Evolutionary conservation across 2,113 vertebrate genomes (phyloP).

Genomic region (Arvicanthis niloticus): DNA sequence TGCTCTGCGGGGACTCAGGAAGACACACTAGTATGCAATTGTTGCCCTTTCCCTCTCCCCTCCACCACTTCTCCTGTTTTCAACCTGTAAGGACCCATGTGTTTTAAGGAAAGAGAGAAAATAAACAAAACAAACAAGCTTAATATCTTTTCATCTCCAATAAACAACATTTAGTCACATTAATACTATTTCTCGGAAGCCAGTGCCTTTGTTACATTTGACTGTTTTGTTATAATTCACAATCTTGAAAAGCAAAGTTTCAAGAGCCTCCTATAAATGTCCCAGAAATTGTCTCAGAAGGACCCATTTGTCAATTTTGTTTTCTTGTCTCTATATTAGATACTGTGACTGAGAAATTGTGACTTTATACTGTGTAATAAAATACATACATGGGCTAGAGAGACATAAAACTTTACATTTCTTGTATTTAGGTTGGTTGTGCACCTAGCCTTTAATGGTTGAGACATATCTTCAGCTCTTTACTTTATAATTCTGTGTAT

Average conservation of each 20-base stretch:
- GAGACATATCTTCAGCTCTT: too few species aligned
- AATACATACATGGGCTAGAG: neutral
- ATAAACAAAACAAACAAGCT: neutral
- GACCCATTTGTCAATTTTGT: neutral
- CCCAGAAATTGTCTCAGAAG: neutral
- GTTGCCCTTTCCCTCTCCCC: neutral
- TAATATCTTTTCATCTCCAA: neutral
- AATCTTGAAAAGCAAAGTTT: neutral
- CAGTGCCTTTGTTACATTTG: neutral
- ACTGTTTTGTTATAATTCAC: neutral
- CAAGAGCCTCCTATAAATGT: neutral
- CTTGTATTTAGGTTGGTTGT: neutral
- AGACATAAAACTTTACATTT: conserved; percentile 1
- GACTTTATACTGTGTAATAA: neutral
- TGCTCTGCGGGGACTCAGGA: neutral
- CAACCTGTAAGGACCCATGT: neutral
- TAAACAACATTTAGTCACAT: neutral
- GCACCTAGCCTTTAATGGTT: too few species aligned
- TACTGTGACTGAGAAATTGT: neutral
- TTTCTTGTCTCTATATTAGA: neutral
- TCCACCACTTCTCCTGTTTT: neutral
- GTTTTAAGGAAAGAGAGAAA: neutral
- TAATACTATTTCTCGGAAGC: neutral
- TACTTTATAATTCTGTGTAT: too few species aligned
- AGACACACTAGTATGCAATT: neutral